Base-by-base conservation (phyloP, 2,888 invertebrate genomes). In the Acanthosepion pharaonis region DNA sequence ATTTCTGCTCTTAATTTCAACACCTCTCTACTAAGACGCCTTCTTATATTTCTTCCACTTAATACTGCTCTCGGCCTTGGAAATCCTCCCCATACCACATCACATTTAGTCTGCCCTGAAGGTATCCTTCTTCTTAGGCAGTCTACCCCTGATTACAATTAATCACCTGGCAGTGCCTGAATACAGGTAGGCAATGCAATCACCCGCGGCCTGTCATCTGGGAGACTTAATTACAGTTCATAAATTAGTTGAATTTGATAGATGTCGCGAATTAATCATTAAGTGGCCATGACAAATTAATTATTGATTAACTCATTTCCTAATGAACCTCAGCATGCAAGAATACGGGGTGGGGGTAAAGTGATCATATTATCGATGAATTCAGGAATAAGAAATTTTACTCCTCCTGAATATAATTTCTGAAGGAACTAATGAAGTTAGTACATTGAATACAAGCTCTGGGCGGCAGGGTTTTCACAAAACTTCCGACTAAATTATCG, bases 211-310 rank as follows among this genome's bases (percentile, higher is more conserved):
- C 78, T 78, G 78, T 78, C 78, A 78, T 78, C 78, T 78, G 11
- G 78, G 78, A 78, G 78, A 78, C 78, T 78, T 78, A 78, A 78
- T 78, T 78, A 78, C 78, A 78, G n/a, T n/a, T 78, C 78, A 78
- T 78, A 78, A 78, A 78, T 78, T 78, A 78, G 78, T 78, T n/a
- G 78, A 78, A 78, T 78, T 78, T 78, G 78, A 78, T 78, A 78
- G 78, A 78, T 78, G 78, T 78, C 78, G n/a, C 78, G n/a, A 78
- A 78, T 78, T 78, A 78, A 78, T 78, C 78, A 78, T 78, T 78
- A 78, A 78, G 78, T 78, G 78, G 78, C n/a, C 78, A 78, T 78
- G 78, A 78, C 78, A 78, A 78, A 78, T 78, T 78, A 78, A 78
- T 78, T 78, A 78, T 78, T 78, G 78, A 78, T 78, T 78, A 78